phyloP scores from a whole-genome alignment of 2,888 invertebrate species.

The Zygaena filipendulae region DNA sequence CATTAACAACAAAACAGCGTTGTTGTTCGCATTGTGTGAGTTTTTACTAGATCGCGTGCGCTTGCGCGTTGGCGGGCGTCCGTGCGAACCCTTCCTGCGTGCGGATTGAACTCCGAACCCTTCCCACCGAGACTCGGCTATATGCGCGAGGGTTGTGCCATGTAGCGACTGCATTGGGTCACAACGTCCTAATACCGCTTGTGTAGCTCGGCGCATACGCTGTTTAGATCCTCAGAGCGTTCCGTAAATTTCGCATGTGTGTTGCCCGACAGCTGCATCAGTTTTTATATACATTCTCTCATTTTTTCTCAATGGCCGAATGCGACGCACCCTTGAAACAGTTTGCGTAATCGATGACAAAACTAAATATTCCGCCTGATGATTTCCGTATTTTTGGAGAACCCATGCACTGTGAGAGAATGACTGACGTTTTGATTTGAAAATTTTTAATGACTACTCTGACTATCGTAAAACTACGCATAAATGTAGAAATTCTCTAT shows the following conservation, averaged over 20 bases:
- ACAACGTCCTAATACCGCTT: constrained; percentile 27
- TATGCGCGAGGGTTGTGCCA: constrained; percentile 42
- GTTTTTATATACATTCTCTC: constrained; percentile 66
- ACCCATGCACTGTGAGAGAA: constrained; percentile 21
- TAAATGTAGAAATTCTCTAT: too few relatives aligned
- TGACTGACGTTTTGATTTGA: constrained; percentile 17
- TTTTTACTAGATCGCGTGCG: constrained; percentile 65
- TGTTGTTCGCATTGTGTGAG: constrained; percentile 55
- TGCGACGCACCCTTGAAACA: constrained; percentile 66
- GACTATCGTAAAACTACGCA: constrained; percentile 10
- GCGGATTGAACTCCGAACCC: constrained; percentile 57
- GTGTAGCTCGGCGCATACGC: constrained; percentile 26
- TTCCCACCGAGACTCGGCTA: constrained; percentile 35
- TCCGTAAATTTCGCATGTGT: constrained; percentile 66
- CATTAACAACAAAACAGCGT: constrained; percentile 62
- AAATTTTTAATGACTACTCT: constrained; percentile 9
- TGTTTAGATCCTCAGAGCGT: constrained; percentile 24
- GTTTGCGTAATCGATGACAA: constrained; percentile 70
- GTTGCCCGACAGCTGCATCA: constrained; percentile 60
- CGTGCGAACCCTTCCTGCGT: constrained; percentile 61
- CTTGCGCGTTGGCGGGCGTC: constrained; percentile 63
- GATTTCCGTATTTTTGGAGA: constrained; percentile 67
- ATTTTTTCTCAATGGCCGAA: constrained; percentile 62
- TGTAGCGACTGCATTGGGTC: constrained; percentile 20
- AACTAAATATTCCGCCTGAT: constrained; percentile 69